Evolutionary conservation across 2,888 invertebrate genomes (phyloP).

Genomic region (Atherix ibis): DNA sequence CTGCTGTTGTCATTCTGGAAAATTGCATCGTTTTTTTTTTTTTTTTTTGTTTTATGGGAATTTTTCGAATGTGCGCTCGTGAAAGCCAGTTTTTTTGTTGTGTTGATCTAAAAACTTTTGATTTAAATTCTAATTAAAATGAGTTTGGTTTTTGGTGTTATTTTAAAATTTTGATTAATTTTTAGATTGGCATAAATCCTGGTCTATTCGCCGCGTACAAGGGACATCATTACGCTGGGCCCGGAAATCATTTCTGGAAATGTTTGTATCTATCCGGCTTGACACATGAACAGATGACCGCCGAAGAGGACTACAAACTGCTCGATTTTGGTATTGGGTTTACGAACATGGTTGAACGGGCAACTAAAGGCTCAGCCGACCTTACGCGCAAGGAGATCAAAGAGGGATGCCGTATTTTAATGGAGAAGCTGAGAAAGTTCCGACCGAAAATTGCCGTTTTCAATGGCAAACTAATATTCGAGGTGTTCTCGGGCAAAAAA

Average conservation of each 20-base stretch:
- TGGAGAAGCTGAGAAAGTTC: slow-evolving; percentile 81
- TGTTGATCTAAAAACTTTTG: too few relatives aligned
- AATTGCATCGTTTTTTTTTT: slow-evolving; percentile 2
- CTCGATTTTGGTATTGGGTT: slow-evolving; percentile 91
- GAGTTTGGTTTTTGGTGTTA: too few relatives aligned
- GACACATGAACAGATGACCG: slow-evolving; percentile 88
- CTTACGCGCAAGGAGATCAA: slow-evolving; percentile 86
- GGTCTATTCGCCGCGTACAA: slow-evolving; percentile 94
- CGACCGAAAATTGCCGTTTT: slow-evolving; percentile 94
- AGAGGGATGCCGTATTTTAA: slow-evolving; percentile 75
- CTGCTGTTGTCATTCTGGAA: not conserved
- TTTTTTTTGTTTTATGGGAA: too few relatives aligned
- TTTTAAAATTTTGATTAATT: too few relatives aligned
- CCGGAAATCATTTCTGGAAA: slow-evolving; percentile 99
- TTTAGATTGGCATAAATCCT: slow-evolving; percentile 94
- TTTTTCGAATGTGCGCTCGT: too few relatives aligned
- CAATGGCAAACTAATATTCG: slow-evolving; percentile 97
- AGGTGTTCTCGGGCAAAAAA: slow-evolving; percentile 93
- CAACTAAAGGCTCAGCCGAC: slow-evolving; percentile 92
- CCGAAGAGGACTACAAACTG: slow-evolving; percentile 88
- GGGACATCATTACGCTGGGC: slow-evolving; percentile 97
- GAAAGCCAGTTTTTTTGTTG: too few relatives aligned
- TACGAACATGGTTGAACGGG: slow-evolving; percentile 92
- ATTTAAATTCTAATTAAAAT: too few relatives aligned
- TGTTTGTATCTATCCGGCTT: slow-evolving; percentile 88